Base-by-base conservation (phyloP, 2,113 vertebrate species). In the Cyanistes caeruleus region DNA sequence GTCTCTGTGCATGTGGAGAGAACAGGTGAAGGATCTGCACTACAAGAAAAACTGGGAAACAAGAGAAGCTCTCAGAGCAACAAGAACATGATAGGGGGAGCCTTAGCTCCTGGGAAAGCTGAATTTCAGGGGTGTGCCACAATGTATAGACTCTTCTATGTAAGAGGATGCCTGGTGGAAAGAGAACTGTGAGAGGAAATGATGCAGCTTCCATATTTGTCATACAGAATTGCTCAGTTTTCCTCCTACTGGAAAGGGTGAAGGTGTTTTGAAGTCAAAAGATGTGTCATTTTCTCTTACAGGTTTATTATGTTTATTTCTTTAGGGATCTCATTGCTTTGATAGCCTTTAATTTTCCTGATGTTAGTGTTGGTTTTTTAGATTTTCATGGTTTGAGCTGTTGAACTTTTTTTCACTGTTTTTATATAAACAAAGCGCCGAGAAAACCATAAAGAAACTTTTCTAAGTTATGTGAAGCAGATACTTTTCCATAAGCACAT, bases 401-500 rank as follows among this genome's bases (percentile, higher is more conserved):
- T 5, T 80, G 33, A 84, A 73, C 58, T 56, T 46, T 79, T 91
- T 93, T 77, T 81, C 33, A 55, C 43, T 72, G 52, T 22, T 94
- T 91, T 93, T 84, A 80, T 69, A 62, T 53, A 89, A 93, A 67
- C 30, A 19, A n/a, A 78, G 46, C 46, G 44, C 27, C 58, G 53
- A 80, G 59, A 53, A 89, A 93, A 62, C 4, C 31, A 79, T 75
- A 94, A 90, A 95, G 75, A 91, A 68, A 35, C 35, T 55, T 92
- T 90, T 74, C 43, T 55, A 79, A 79, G 31, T 53, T 78, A 89
- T 37, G 44, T 81, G 90, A 86, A 94, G 79, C 49, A 94, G 70
- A 95, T 78, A 90, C 56, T 90, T 95, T 94, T 94, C 82, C 67
- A 80, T 74, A 96, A 90, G 88, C 53, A 94, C 79, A 86, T 95